Conservation (phyloP, 2,797 vertebrate species). For the Myotis myotis region DNA sequence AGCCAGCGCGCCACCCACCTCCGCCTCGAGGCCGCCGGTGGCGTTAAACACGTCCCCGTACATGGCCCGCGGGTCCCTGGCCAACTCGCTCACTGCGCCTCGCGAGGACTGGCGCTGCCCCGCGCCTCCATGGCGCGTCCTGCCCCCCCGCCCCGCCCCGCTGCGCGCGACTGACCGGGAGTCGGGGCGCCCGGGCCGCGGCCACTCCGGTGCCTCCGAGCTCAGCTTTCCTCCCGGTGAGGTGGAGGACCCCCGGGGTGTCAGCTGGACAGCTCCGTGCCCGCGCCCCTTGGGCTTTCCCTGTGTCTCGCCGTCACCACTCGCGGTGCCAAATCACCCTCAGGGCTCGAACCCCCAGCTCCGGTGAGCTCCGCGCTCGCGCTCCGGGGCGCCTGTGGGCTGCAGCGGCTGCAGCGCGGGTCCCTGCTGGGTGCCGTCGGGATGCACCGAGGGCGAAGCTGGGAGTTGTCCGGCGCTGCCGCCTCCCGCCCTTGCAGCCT, state of each 20-base stretch:
- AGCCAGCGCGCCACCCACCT: constrained; percentile 90
- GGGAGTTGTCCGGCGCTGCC: neutral
- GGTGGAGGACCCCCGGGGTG: neutral
- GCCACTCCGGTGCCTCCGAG: neutral
- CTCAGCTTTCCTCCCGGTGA: neutral
- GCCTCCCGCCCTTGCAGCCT: neutral
- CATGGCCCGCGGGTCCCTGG: constrained; percentile 85
- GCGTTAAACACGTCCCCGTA: constrained; percentile 95
- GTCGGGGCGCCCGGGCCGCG: neutral
- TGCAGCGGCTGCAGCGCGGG: neutral
- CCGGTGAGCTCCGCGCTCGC: neutral
- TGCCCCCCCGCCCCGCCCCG: neutral
- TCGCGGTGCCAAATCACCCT: neutral
- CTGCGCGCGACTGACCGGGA: neutral
- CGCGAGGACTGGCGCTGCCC: neutral
- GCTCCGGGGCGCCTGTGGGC: neutral
- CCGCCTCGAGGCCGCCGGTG: constrained; percentile 90
- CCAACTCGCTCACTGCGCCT: constrained; percentile 35
- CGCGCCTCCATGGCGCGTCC: constrained; percentile 42
- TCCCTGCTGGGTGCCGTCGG: neutral
- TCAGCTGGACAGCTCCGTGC: neutral
- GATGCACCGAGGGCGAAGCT: neutral
- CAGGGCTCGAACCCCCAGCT: neutral
- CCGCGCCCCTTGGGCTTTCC: neutral
- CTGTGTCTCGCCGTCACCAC: neutral